A percentile compares a stretch with the other conserved stretches of the same genome.
These are phyloP conservation scores for Pogonomyrmex californicus DNA, from an alignment of 1,140 invertebrate genomes.

Conservation along the genomic window DNA sequence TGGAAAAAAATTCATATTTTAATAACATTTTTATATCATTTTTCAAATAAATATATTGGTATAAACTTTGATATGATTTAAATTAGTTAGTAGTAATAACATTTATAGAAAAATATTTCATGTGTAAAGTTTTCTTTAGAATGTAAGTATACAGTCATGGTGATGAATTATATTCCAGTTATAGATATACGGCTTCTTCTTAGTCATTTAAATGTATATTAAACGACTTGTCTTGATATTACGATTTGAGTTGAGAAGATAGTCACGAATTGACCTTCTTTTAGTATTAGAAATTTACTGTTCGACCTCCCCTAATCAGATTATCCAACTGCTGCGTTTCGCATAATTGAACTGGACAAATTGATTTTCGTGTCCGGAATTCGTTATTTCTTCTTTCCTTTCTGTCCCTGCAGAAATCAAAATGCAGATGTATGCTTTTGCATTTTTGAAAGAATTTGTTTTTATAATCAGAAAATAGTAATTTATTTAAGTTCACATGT, in stretches of 20 bases:
- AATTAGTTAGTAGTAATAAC: not conserved
- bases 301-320: slow-evolving; percentile 57
- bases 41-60: not conserved
- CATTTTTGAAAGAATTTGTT: slow-evolving; percentile 12
- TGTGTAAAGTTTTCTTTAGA: not conserved
- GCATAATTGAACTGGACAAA: slow-evolving; percentile 53
- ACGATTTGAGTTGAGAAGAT: slow-evolving; percentile 36
- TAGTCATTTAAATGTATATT: slow-evolving; percentile 83
- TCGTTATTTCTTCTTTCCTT: slow-evolving; percentile 41
- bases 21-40: not conserved
- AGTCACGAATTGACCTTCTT: slow-evolving; percentile 62
- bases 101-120: not conserved
- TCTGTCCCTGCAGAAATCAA: not conserved
- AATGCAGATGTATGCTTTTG: not conserved
- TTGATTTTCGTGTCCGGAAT: slow-evolving; percentile 63
- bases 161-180: slow-evolving; percentile 66
- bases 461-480: not conserved
- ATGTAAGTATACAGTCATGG: slow-evolving; percentile 55
- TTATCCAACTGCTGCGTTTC: slow-evolving; percentile 52
- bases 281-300: slow-evolving; percentile 69
- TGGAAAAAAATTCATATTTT: not conserved
- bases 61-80: not conserved
- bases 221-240: slow-evolving; percentile 59
- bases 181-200: slow-evolving; percentile 80
- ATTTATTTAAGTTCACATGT: not conserved